Percentiles rank a stretch among this genome's conserved stretches.
These are phyloP conservation scores for Chymomyza amoena DNA, from an alignment of 2,888 invertebrate genomes.

Conservation along the genomic window DNA sequence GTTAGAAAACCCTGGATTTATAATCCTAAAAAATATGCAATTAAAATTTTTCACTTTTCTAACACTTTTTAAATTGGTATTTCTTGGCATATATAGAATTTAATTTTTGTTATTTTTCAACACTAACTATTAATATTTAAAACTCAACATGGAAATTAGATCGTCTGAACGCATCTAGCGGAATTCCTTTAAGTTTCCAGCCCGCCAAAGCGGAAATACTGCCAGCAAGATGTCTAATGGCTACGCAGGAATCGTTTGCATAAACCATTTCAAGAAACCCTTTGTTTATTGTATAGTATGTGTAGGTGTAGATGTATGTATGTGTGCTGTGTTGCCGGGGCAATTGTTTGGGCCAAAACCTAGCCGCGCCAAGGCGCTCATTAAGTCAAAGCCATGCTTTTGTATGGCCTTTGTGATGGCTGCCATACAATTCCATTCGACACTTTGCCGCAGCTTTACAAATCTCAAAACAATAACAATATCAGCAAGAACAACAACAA, in stretches of 20 bases:
- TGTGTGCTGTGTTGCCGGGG: constrained; percentile 36
- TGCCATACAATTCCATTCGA: background rate
- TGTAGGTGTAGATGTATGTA: background rate
- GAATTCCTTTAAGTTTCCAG: background rate
- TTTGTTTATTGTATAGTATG: background rate
- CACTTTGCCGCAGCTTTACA: background rate
- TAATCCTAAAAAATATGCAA: no score
- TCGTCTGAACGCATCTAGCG: background rate
- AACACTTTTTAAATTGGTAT: no score
- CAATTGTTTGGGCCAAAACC: constrained; percentile 53
- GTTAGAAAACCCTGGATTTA: no score
- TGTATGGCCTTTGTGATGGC: background rate
- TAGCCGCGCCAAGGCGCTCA: constrained; percentile 25
- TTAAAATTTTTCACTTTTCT: no score
- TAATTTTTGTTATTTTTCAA: no score
- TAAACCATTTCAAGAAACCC: constrained; percentile 22
- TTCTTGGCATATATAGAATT: no score
- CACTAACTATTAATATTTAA: background rate
- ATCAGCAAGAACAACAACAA: no score
- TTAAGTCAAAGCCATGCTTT: constrained; percentile 3
- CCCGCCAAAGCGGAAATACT: constrained; percentile 52
- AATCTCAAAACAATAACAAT: background rate
- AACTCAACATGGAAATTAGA: no score
- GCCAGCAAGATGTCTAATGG: constrained; percentile 64
- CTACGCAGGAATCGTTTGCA: constrained; percentile 45